Evolutionary conservation across 2,797 vertebrate genomes (phyloP).

Genomic region (Pipistrellus pygmaeus): DNA sequence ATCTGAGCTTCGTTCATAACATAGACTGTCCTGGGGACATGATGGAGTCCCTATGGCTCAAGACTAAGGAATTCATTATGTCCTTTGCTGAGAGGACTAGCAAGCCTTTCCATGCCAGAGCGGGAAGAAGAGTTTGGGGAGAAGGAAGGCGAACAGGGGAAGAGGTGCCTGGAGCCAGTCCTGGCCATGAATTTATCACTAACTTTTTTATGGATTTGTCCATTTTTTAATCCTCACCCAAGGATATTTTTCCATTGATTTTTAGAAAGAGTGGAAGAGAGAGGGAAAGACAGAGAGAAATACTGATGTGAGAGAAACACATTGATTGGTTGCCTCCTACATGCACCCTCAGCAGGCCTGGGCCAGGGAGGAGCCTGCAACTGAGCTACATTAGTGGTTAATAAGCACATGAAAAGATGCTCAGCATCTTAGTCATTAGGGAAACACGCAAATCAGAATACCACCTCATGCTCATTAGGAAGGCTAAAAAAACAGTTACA

Average conservation of each 20-base stretch:
- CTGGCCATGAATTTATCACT: background rate
- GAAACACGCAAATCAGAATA: background rate
- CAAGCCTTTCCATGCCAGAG: background rate
- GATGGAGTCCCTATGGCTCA: background rate
- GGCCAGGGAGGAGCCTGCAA: too few species aligned
- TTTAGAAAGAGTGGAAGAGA: background rate
- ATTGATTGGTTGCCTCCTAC: too few species aligned
- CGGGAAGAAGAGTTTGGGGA: background rate
- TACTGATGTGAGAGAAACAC: too few species aligned
- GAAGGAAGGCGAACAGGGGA: background rate
- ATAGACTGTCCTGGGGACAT: background rate
- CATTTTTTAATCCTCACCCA: background rate
- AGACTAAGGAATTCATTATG: background rate
- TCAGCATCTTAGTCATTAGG: background rate
- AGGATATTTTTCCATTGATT: background rate
- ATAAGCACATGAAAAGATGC: background rate
- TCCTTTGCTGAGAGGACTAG: background rate
- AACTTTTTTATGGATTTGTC: background rate
- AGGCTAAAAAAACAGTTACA: background rate
- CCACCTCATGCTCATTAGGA: background rate
- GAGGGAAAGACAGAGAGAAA: background rate
- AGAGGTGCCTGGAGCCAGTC: background rate
- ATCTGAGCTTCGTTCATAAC: background rate
- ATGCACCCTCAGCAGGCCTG: too few species aligned
- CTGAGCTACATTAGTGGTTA: background rate